Base-by-base conservation (phyloP, 2,888 invertebrate species). In the Tanypteryx hageni region DNA sequence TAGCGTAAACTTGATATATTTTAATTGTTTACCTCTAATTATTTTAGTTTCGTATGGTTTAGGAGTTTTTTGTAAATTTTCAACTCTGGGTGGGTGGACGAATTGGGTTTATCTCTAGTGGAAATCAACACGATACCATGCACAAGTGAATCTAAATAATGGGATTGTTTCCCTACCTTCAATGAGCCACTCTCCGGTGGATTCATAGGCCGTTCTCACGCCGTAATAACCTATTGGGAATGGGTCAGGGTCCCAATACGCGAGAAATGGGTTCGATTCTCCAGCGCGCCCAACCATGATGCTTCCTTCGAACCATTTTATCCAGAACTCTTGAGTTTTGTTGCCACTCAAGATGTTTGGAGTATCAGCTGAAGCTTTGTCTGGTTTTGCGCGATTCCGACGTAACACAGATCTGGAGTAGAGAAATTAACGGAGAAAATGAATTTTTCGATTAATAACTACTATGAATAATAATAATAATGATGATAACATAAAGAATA, bases 131-230 rank as follows among this genome's bases (percentile, higher is more conserved):
- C 16, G 7, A 14, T 18, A 7, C 9, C 7, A 7, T 18, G n/a
- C 18, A 11, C 5, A 64, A 64, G n/a, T 64, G n/a, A 64, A 64
- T 18, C 16, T 64, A 64, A 64, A n/a, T 11, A 11, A 64, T 10
- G 10, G 5, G n/a, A 64, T 11, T 18, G 64, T 0, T 18, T 64
- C 11, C 18, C 9, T 96, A 97, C 97, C 97, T 96, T 98, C 97
- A 94, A 98, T 96, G 93, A 97, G 96, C 98, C 98, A 98, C 81
- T 97, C 96, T 76, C 98, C 98, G 92, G 95, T 95, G 16, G 98
- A 97, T 22, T 98, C 98, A 98, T 98, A 98, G 91, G 98, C 98
- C 82, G 98, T 98, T 95, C 98, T 97, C 59, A 98, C 96, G 84
- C 98, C 98, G 83, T 98, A 97, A 95, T 97, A 97, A 93, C 96